These are phyloP conservation scores for Amazona vittata DNA, from an alignment of 2,113 vertebrate genomes.

Conservation along the genomic window DNA sequence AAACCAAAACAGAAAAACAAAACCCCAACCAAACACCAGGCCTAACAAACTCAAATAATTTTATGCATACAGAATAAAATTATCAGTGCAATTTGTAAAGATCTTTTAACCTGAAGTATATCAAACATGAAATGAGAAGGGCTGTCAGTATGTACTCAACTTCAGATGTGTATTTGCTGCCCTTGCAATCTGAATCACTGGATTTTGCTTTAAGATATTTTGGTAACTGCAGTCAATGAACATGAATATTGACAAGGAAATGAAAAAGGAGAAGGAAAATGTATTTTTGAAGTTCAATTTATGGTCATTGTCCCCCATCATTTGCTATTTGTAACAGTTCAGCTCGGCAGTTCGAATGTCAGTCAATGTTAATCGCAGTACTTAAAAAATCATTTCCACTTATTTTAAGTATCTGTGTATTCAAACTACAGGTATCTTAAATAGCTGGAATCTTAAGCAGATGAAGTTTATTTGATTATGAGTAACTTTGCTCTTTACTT, in stretches of 20 bases:
- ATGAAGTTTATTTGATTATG: conserved; percentile 11
- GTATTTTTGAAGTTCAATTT: neutral
- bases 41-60: neutral
- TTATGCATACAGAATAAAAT: neutral
- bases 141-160: neutral
- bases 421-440: conserved; percentile 54
- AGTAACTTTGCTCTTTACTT: conserved; percentile 40
- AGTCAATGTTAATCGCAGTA: neutral
- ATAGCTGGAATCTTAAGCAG: conserved; percentile 61
- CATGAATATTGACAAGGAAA: neutral
- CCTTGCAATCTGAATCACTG: neutral
- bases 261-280: neutral
- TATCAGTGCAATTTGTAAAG: neutral
- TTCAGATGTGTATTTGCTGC: neutral
- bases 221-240: neutral
- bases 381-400: neutral
- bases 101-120: neutral
- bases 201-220: neutral
- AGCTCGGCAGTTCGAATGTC: neutral
- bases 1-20: neutral
- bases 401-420: neutral
- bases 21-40: neutral
- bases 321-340: neutral
- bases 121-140: neutral
- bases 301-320: neutral